Base-by-base conservation (phyloP, 2,113 vertebrate genomes). In the Montifringilla adamsi region DNA sequence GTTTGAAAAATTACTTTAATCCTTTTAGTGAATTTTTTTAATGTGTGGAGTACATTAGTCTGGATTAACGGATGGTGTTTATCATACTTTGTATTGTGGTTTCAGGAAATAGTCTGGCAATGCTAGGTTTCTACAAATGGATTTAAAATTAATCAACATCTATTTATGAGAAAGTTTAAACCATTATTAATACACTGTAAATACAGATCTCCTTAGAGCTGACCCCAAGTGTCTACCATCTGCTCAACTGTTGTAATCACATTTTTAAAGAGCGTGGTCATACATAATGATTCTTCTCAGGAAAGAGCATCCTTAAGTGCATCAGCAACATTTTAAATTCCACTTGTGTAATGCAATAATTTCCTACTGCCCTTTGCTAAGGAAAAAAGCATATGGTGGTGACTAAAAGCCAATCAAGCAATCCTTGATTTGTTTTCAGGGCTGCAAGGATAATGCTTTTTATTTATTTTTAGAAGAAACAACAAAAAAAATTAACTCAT, bases 101-200 rank as follows among this genome's bases (percentile, higher is more conserved):
- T 98, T 98, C 97, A 97, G 97, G 96, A 98, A 98, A 98, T 97
- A 95, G 97, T 98, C 97, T 98, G 97, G 98, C 98, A 97, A 97
- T 64, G 96, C 96, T 87, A 44, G 87, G 89, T 96, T 95, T 96
- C 97, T 96, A 97, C 97, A 98, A 98, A 98, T 98, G 98, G 97
- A 98, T 98, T 98, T 98, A 96, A 98, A 97, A 98, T 98, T 98
- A 98, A 98, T 98, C 98, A 98, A 96, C 97, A 97, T 98, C 96
- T 98, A 98, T 98, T 98, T 98, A 98, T 98, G 97, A 98, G 97
- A 98, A 98, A 96, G 94, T 97, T 97, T 98, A 98, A 98, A 98
- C 97, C 98, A 98, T 98, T 98, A 98, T 98, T 98, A 98, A 98
- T 98, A 97, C 97, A 97, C 96, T 98, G 96, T 98, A 98, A 98